Base-by-base conservation (phyloP, 2,113 vertebrate genomes). In the Crotalus horridus region DNA sequence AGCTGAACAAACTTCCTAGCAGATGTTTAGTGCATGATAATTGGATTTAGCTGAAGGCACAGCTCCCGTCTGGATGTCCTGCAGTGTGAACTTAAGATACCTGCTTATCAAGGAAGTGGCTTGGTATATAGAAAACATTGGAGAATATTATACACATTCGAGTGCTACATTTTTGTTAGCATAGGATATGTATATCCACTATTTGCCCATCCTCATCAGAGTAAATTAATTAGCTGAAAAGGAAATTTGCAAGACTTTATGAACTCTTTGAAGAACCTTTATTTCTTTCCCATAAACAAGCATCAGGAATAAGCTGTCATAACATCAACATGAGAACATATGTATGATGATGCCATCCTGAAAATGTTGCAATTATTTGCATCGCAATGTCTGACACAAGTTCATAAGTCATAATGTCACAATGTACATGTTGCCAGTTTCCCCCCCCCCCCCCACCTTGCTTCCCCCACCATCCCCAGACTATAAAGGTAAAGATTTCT, bases 1-100 rank as follows among this genome's bases (percentile, higher is more conserved):
- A 92, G 92, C 92, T 92, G 92, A 89, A 85, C 55, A 89, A 92
- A 92, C 92, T 92, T 92, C 88, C 64, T 85, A 58, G 88, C 64
- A 92, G 92, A 92, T 85, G 92, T 89, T 53, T 92, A 87, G 11
- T 39, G 33, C 74, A 54, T 59, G 85, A 87, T 91, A 91, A 92
- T 61, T 88, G 74, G 91, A 55, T 56, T 88, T 74, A 92, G 39
- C 13, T 89, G 54, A 43, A 81, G 53, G 29, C 13, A 58, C 43
- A 33, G 87, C 91, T 92, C 87, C 64, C 58, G 53, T 92, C 91
- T 92, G 64, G 64, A 92, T 89, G 64, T 92, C 87, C 64, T 92
- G 64, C 33, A 89, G 87, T 55, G 87, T 92, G 87, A 92, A 92
- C 91, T 89, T 89, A 81, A 92, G 87, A 58, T 85, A 81, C 53